phyloP scores from a whole-genome alignment of 2,113 vertebrate genomes.

The Vulpes vulpes region DNA sequence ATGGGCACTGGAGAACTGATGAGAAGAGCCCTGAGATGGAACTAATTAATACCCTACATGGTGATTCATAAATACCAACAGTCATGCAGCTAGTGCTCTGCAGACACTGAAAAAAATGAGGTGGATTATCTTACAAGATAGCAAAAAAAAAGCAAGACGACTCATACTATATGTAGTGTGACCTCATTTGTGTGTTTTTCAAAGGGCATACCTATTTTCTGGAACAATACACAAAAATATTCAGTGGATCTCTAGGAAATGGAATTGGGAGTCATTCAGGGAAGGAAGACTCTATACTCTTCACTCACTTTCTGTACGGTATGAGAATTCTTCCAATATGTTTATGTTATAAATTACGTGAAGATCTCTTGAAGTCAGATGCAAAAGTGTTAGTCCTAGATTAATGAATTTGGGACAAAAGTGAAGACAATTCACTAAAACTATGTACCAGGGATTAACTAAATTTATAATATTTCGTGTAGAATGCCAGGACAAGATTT shows the following conservation, averaged over 20 bases:
- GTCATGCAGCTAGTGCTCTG: neutral
- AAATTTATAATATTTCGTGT: neutral
- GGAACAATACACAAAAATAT: neutral
- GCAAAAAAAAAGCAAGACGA: neutral
- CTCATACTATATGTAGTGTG: neutral
- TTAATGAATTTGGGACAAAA: slow-evolving; percentile 43
- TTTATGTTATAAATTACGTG: neutral
- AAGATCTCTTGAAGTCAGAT: slow-evolving; percentile 11
- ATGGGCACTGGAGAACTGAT: neutral
- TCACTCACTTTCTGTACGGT: neutral
- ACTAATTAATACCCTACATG: neutral
- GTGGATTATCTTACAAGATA: neutral
- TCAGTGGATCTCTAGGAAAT: neutral
- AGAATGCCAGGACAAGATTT: neutral
- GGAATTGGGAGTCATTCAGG: neutral
- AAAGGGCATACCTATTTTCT: neutral
- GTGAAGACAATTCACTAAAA: neutral
- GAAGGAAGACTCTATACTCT: neutral
- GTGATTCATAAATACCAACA: neutral
- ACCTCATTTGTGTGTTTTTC: neutral
- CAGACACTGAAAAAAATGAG: neutral
- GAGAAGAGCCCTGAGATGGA: neutral
- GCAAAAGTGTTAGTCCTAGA: neutral
- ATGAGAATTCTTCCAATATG: neutral
- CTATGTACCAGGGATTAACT: neutral